Evolutionary conservation across 2,797 vertebrate species (phyloP).

Genomic region (Clarias fuscus): DNA sequence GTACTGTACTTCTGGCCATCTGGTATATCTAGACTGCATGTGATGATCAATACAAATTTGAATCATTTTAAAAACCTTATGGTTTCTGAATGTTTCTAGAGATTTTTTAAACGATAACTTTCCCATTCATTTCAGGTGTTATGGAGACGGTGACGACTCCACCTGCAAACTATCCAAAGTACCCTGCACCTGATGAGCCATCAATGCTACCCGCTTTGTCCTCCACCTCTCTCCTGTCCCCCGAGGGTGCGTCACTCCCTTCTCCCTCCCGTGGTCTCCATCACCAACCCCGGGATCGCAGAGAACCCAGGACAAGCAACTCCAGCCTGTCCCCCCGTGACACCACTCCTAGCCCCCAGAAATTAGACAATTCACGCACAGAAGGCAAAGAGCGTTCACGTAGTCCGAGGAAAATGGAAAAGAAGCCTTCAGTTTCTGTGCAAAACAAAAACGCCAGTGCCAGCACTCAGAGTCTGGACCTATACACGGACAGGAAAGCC

Average conservation of each 20-base stretch:
- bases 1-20: not conserved
- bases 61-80: not conserved
- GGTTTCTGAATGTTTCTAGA: not conserved
- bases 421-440: slow-evolving; percentile 15
- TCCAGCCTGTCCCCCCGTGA: slow-evolving; percentile 58
- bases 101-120: not conserved
- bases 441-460: slow-evolving; percentile 49
- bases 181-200: slow-evolving; percentile 80
- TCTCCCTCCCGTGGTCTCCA: slow-evolving; percentile 64
- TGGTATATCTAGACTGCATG: not conserved
- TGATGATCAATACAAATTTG: not conserved
- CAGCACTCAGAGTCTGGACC: slow-evolving; percentile 33
- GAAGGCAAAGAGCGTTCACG: slow-evolving; percentile 44
- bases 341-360: slow-evolving; percentile 72
- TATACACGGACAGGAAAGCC: slow-evolving; percentile 25
- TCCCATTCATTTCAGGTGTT: slow-evolving; percentile 73
- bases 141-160: slow-evolving; percentile 81
- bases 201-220: slow-evolving; percentile 78
- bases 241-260: slow-evolving; percentile 66
- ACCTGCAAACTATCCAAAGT: slow-evolving; percentile 79
- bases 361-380: slow-evolving; percentile 22
- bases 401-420: slow-evolving; percentile 60
- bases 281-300: slow-evolving; percentile 65
- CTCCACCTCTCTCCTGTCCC: slow-evolving; percentile 74
- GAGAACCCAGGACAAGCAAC: slow-evolving; percentile 60